Evolutionary conservation across 2,797 vertebrate species (phyloP).

Genomic region (Sardinella longiceps): DNA sequence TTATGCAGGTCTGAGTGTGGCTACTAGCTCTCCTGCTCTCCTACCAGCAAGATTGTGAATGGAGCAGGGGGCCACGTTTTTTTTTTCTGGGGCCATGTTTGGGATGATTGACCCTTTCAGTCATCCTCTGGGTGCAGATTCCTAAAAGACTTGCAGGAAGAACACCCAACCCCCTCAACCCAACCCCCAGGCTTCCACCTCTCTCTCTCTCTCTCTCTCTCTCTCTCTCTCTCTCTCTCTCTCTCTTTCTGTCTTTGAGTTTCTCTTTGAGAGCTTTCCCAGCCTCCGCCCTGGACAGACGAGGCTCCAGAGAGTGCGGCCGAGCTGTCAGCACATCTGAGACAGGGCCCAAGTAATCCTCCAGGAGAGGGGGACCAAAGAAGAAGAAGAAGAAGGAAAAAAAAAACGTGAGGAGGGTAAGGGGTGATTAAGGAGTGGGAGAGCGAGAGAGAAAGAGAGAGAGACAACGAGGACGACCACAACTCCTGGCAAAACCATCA

Average conservation of each 20-base stretch:
- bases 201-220: conserved; percentile 53
- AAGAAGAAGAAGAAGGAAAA: background rate
- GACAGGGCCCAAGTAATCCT: conserved; percentile 36
- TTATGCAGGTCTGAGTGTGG: background rate
- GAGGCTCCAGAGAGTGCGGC: conserved; percentile 43
- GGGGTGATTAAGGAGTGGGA: background rate
- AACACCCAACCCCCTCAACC: conserved; percentile 45
- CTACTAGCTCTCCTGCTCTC: background rate
- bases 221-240: conserved; percentile 55
- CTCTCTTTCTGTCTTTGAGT: conserved; percentile 71
- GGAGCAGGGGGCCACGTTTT: conserved; percentile 2
- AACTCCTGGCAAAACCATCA: conserved; percentile 25
- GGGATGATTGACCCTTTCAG: conserved; percentile 24
- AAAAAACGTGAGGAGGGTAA: conserved; percentile 10
- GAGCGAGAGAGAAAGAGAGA: background rate
- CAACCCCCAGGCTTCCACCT: conserved; percentile 74
- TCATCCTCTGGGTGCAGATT: conserved; percentile 21
- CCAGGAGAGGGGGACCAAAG: background rate
- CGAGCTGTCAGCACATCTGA: conserved; percentile 37
- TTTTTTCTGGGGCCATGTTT: conserved; percentile 22
- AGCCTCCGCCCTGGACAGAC: conserved; percentile 10
- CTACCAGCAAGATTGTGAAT: conserved; percentile 3
- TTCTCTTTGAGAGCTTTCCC: conserved; percentile 59
- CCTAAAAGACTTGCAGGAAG: conserved; percentile 21
- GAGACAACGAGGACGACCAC: background rate